Percentiles rank a stretch among this genome's conserved stretches.
Conservation (phyloP, 2,888 invertebrate species). For the Cerceris ruficornis region DNA sequence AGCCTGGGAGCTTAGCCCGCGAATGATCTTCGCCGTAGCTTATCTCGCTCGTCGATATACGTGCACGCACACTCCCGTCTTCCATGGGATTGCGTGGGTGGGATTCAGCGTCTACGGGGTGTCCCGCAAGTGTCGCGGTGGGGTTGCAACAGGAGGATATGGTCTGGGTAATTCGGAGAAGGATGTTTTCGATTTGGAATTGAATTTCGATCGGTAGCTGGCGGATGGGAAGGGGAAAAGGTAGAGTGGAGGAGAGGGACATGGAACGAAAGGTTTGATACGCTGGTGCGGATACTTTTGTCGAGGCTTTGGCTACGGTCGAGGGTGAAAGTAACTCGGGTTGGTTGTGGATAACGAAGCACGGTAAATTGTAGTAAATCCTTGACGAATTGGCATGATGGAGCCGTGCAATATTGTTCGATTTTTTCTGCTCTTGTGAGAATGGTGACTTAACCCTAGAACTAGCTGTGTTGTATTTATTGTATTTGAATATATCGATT, state of each 20-base stretch:
- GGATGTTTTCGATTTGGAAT: conserved; percentile 25
- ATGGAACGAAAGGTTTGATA: not conserved
- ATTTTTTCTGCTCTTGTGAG: too few relatives aligned
- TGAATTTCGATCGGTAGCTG: conserved; percentile 24
- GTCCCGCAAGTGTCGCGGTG: not conserved
- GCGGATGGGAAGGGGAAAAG: conserved; percentile 1
- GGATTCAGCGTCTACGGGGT: not conserved
- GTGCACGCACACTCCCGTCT: conserved; percentile 19
- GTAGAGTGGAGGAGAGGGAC: not conserved
- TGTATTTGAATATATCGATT: too few relatives aligned
- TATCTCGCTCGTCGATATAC: conserved; percentile 52
- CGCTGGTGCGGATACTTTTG: too few relatives aligned
- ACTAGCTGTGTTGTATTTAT: too few relatives aligned
- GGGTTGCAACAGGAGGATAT: conserved; percentile 9
- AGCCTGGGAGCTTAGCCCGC: conserved; percentile 61
- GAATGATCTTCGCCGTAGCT: conserved; percentile 63
- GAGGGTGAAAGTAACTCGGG: too few relatives aligned
- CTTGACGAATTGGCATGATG: too few relatives aligned
- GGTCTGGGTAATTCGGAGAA: conserved; percentile 9
- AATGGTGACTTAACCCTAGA: too few relatives aligned
- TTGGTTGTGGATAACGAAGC: too few relatives aligned
- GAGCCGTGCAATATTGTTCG: too few relatives aligned
- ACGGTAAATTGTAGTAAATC: too few relatives aligned
- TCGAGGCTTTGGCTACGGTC: too few relatives aligned
- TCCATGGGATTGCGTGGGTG: conserved; percentile 1